Base-by-base conservation (phyloP, 1,140 invertebrate species). In the Brachionus manjavacas region DNA sequence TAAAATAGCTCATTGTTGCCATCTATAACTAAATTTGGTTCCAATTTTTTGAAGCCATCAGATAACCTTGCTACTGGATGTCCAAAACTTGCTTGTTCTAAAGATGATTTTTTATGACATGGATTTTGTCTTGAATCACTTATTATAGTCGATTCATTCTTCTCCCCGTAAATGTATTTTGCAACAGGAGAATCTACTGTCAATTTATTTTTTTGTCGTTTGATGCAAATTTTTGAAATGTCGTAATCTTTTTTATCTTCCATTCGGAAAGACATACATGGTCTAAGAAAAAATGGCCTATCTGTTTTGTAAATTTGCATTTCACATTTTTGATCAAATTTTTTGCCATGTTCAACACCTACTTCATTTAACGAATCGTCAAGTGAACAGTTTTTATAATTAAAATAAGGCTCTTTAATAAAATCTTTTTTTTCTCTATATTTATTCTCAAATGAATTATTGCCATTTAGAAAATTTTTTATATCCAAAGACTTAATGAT, bases 271-370 rank as follows among this genome's bases (percentile, higher is more conserved):
- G 68, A 72, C 31, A 41, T 16, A 9, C 68, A 72, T 39, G 68
- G 68, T 72, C 68, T 72, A 4, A 72, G 68, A 72, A 72, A 72
- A 72, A 72, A 72, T n/a, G 68, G 68, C n/a, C 11, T 72, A 20
- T 72, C 68, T 20, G 68, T 72, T 72, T 72, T 72, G 23, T 72
- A 72, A 39, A 72, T 72, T 72, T 39, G 68, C 28, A 72, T 72
- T 41, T 72, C 68, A 43, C 68, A 72, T 72, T 72, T 39, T n/a
- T 16, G 28, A 41, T 72, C 39, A 7, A 14, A 31, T 31, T 31
- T 68, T 68, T 31, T 68, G 7, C 4, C 16, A 39, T 72, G 25
- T 72, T 72, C 39, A 39, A 23, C 14, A 41, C 16, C n/a, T 14
- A 31, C 7, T 31, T 70, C 28, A n/a, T 70, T 70, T 41, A 70